Conservation (phyloP, 2,797 vertebrate species). For the Scleropages formosus region DNA sequence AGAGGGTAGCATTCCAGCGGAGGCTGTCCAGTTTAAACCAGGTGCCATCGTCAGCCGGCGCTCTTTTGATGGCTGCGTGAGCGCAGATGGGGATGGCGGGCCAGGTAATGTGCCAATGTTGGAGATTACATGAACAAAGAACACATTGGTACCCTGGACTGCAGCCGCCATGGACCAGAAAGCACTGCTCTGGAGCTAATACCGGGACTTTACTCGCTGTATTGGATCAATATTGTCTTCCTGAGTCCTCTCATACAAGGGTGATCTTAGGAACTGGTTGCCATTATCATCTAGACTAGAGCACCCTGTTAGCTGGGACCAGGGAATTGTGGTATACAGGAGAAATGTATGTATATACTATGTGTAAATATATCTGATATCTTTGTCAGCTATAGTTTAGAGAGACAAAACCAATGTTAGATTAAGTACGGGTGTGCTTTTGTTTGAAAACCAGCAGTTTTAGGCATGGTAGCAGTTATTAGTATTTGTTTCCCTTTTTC, state of each 20-base stretch:
- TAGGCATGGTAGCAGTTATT: constrained; percentile 33
- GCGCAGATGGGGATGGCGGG: constrained; percentile 58
- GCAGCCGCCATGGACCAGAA: constrained; percentile 56
- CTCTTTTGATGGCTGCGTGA: constrained; percentile 50
- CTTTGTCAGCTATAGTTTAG: constrained; percentile 45
- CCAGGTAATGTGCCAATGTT: constrained; percentile 66
- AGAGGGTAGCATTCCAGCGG: constrained; percentile 34
- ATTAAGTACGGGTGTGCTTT: constrained; percentile 45
- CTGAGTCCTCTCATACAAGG: constrained; percentile 64
- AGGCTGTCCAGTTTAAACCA: constrained; percentile 50
- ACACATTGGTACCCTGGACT: constrained; percentile 60
- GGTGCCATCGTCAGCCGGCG: constrained; percentile 51
- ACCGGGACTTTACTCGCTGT: constrained; percentile 68
- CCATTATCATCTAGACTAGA: constrained; percentile 53
- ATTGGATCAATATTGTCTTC: constrained; percentile 66
- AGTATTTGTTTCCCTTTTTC: constrained; percentile 40
- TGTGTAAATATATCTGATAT: constrained; percentile 41
- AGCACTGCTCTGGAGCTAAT: constrained; percentile 68
- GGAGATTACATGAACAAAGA: constrained; percentile 55
- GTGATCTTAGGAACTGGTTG: constrained; percentile 58
- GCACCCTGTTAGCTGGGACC: constrained; percentile 36
- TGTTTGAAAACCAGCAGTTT: constrained; percentile 44
- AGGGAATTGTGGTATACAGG: constrained; percentile 1
- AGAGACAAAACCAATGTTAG: constrained; percentile 26
- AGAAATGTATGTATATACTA: constrained; percentile 40